Evolutionary conservation across 2,888 invertebrate genomes (phyloP), one percentile per base, ranked within the genome.

Genomic region (Epiperipatus broadwayi): DNA sequence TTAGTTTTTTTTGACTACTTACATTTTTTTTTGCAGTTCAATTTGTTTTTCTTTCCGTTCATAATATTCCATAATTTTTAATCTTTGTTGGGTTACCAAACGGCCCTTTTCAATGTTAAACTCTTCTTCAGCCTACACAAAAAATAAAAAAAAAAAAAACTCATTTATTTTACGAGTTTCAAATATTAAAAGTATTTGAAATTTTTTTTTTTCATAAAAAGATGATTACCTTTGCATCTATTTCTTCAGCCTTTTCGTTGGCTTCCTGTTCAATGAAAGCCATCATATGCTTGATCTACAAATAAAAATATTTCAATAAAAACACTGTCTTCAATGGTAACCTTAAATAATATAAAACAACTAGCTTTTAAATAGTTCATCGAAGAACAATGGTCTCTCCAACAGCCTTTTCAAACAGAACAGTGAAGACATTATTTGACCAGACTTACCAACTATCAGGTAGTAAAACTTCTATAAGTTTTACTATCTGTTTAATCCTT

Each of bases 221-320:
- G 7, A 27, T 15, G 21, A 14, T 31, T 42, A 61, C 61, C 55
- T 64, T 95, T 35, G 95, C 93, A 72, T 97, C 95, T 61, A 97
- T 95, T 72, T 97, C 97, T 66, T 97, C 97, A 37, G 91, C 95
- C 66, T 97, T 97, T 70, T 97, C 97, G 70, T 89, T 95, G 64
- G 97, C 97, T 67, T 97, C 95, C 72, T 97, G 95, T 67, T 97
- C 95, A 66, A 97, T 97, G 73, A 97, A 97, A 66, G 93, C 93
- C 87, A 97, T 95, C 97, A 97, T 97, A 64, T 97, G 95, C 69
- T 93, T 89, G 65, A 97, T 95, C 91, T 95, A 62, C 47, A 61
- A 63, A 38, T 30, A 41, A 44, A 33, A 29, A 43, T 28, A 34
- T n/a, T n/a, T n/a, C n/a, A n/a, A n/a, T n/a, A n/a, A n/a, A n/a